Base-by-base conservation (phyloP, 2,888 invertebrate genomes). In the Spialia ferax region DNA sequence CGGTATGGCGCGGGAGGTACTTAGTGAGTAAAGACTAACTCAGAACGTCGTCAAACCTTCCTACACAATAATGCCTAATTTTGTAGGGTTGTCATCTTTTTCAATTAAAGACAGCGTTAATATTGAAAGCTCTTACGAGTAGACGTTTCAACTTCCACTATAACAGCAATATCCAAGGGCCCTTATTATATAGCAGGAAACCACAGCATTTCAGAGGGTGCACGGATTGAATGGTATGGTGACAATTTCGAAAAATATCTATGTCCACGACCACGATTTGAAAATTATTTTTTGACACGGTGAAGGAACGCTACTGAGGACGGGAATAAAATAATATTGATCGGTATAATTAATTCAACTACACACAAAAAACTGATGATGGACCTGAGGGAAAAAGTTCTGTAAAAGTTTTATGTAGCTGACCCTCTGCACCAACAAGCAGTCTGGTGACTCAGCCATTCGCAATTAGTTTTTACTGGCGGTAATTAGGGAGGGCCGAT, bases 391-490 rank as follows among this genome's bases (percentile, higher is more conserved):
- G n/a, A n/a, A n/a, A n/a, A n/a, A n/a, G n/a, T n/a, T n/a, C n/a
- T n/a, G n/a, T n/a, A n/a, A n/a, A n/a, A n/a, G n/a, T n/a, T 35
- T 1, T 63, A 52, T n/a, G 64, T 48, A 48, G 20, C 18, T 35
- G 4, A 26, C 50, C 38, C 20, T 65, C 65, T 65, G 59, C n/a
- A 15, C 23, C 0, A n/a, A 3, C n/a, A 7, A 10, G 4, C 13
- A 18, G 3, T 61, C 55, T 60, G 45, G 67, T 55, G 55, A 67
- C 48, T 67, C 67, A 67, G 61, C 82, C 83, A 84, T 78, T 84
- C 78, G 85, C 87, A 89, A 89, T 89, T 89, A 88, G 87, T 91
- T 90, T 89, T 91, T 89, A 88, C 88, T 87, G 85, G 81, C 80
- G 80, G 87, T 89, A 89, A 89, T 90, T 88, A 88, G 87, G 85